Conservation (phyloP, 2,797 vertebrate species). For the Spinus olivaceus region DNA sequence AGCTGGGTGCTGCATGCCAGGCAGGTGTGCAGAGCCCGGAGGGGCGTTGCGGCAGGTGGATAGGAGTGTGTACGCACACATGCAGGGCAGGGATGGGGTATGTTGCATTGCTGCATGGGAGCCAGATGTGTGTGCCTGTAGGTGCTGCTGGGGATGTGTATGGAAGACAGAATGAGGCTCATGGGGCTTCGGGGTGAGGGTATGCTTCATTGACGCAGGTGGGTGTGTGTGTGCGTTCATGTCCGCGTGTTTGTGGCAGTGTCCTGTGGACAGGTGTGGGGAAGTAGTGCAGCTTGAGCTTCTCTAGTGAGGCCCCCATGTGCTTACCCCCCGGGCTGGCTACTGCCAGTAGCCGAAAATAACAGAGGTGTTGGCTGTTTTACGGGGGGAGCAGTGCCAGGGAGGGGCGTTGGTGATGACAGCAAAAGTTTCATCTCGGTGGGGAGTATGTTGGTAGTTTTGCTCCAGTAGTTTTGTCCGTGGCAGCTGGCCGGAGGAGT, state of each 20-base stretch:
- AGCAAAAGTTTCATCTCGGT: background rate
- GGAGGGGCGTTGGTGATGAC: background rate
- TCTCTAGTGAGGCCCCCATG: background rate
- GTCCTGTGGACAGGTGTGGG: accelerated
- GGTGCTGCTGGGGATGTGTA: background rate
- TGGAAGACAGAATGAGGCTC: background rate
- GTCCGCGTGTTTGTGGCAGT: background rate
- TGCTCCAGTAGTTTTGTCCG: background rate
- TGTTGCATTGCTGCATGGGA: accelerated
- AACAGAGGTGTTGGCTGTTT: background rate
- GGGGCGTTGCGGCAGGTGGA: background rate
- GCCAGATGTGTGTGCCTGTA: background rate
- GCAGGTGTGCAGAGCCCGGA: accelerated
- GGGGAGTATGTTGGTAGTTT: background rate
- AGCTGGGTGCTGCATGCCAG: accelerated
- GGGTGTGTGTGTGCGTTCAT: accelerated
- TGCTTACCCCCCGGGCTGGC: constrained; percentile 40
- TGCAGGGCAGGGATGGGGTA: background rate
- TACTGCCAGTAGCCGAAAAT: background rate
- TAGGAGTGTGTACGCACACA: background rate
- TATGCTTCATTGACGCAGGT: background rate
- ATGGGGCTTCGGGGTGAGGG: too few species aligned
- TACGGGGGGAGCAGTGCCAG: background rate
- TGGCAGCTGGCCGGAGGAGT: accelerated
- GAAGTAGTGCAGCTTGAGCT: background rate